A percentile compares a stretch with the other conserved stretches of the same genome.
Evolutionary conservation across 1,140 invertebrate genomes (phyloP).

Genomic region (Eurosta solidaginis): DNA sequence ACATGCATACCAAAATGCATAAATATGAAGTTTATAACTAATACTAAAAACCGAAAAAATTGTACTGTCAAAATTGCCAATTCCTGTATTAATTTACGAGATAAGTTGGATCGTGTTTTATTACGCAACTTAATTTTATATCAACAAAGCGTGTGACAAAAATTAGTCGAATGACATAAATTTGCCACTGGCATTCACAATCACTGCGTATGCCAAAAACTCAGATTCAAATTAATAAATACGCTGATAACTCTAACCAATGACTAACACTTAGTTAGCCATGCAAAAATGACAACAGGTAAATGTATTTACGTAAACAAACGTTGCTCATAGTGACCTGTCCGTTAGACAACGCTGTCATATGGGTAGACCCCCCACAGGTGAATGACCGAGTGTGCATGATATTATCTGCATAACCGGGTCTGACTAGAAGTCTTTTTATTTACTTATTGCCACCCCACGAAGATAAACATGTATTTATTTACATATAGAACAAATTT

Average conservation of each 20-base stretch:
- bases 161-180: neutral
- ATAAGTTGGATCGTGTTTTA: neutral
- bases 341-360: neutral
- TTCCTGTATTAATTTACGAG: neutral
- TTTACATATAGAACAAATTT: too few species aligned
- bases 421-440: too few species aligned
- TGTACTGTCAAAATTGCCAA: neutral
- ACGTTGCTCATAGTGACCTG: constrained; percentile 1
- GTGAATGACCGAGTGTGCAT: neutral
- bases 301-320: neutral
- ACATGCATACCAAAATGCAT: too few species aligned
- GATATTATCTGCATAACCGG: neutral
- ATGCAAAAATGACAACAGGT: neutral
- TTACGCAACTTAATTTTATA: neutral
- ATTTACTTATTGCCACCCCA: too few species aligned
- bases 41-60: too few species aligned
- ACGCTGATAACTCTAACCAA: neutral
- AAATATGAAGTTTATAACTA: too few species aligned
- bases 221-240: neutral
- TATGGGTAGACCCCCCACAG: neutral
- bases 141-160: neutral
- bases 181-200: neutral
- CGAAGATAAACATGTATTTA: too few species aligned
- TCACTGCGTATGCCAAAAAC: neutral
- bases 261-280: too few species aligned